These are phyloP conservation scores for Rotaria sp. DNA, from an alignment of 2,888 invertebrate genomes.

Conservation along the genomic window DNA sequence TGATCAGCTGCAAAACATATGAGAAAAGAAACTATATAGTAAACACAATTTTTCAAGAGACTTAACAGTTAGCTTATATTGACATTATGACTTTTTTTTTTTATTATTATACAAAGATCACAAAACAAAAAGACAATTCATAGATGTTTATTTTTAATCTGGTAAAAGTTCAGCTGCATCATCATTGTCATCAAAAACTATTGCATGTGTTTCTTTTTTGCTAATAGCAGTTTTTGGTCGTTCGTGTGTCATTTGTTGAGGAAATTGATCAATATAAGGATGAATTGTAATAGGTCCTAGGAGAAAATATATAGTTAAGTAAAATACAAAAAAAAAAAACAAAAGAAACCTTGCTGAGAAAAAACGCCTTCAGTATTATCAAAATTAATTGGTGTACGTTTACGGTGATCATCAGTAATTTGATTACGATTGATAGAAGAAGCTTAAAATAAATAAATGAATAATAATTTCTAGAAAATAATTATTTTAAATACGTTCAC, in stretches of 20 bases:
- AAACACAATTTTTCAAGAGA: background rate
- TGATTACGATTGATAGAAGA: background rate
- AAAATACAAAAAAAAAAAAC: background rate
- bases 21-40: background rate
- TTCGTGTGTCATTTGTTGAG: background rate
- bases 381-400: background rate
- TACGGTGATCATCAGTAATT: background rate
- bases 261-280: background rate
- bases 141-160: background rate
- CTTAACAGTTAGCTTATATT: background rate
- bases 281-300: background rate
- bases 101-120: background rate
- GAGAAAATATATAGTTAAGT: background rate
- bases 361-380: constrained; percentile 8
- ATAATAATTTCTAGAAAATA: too few relatives aligned
- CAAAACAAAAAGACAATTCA: too few relatives aligned
- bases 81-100: background rate
- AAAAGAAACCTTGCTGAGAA: background rate
- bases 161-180: constrained; percentile 25
- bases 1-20: constrained; percentile 27
- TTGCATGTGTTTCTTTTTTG: constrained; percentile 16
- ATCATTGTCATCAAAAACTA: constrained; percentile 2
- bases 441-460: background rate
- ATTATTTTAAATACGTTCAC: background rate
- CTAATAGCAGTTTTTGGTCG: constrained; percentile 17